A percentile compares a stretch with the other conserved stretches of the same genome.
Conservation (phyloP, 2,113 vertebrate species). For the Hippocampus comes region DNA sequence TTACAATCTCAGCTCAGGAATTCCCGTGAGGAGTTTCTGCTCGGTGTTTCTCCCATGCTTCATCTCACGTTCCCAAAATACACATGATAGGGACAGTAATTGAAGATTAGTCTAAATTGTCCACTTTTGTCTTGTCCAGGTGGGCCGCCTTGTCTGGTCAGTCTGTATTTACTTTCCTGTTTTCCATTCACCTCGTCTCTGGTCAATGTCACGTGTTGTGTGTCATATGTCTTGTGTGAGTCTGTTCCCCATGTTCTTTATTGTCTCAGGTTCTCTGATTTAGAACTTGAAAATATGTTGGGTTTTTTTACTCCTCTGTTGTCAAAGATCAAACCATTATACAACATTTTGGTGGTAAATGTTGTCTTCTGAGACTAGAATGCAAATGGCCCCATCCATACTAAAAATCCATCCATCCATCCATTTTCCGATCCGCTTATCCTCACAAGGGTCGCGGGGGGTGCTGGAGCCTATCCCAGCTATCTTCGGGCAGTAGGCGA, state of each 20-base stretch:
- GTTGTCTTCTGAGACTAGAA: no score
- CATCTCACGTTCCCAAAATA: background rate
- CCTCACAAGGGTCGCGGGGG: no score
- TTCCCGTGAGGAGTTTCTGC: background rate
- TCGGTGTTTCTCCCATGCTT: no score
- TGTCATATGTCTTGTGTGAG: background rate
- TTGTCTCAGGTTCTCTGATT: background rate
- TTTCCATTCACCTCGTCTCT: background rate
- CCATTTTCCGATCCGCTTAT: no score
- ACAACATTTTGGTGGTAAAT: no score
- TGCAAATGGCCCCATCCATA: no score
- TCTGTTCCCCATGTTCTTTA: background rate
- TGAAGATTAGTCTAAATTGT: background rate
- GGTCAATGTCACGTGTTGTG: background rate
- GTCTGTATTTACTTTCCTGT: background rate
- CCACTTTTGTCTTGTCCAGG: background rate
- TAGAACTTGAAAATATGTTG: background rate
- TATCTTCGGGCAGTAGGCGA: no score
- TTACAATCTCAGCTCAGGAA: background rate
- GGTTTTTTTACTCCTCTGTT: background rate
- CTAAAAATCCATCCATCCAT: no score
- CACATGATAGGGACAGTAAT: background rate
- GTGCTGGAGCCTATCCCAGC: no score
- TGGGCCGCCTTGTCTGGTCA: background rate
- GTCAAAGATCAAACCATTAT: background rate